phyloP scores from a whole-genome alignment of 2,113 vertebrate species.

The Pygoscelis antarcticus region DNA sequence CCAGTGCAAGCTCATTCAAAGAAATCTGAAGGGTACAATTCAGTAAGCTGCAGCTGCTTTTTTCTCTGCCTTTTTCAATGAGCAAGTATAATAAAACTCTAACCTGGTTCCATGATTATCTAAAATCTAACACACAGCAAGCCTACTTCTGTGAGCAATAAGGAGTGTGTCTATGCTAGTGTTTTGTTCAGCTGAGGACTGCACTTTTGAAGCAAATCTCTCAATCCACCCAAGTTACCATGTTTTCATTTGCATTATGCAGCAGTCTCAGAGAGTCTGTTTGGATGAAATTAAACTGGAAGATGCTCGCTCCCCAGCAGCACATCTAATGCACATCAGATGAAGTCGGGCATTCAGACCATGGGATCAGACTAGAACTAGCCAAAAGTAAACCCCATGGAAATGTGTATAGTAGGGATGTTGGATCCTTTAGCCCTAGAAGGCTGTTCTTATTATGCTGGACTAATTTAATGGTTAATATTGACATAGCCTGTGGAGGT shows the following conservation, averaged over 20 bases:
- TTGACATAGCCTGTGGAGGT: neutral
- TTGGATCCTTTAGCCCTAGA: neutral
- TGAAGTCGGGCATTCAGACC: neutral
- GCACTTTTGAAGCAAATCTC: neutral
- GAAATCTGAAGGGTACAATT: neutral
- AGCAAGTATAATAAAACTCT: neutral
- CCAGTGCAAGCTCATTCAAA: neutral
- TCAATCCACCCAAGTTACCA: neutral
- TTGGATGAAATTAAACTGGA: neutral
- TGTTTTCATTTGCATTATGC: neutral
- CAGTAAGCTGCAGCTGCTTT: neutral
- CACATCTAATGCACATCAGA: neutral
- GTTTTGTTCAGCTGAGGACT: neutral
- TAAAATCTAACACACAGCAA: neutral
- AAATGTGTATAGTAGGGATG: neutral
- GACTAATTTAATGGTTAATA: neutral
- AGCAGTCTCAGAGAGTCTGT: neutral
- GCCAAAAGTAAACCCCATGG: neutral
- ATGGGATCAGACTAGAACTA: neutral
- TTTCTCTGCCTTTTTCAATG: neutral
- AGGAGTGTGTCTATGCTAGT: neutral
- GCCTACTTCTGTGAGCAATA: neutral
- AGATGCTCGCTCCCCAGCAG: neutral
- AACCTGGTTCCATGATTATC: neutral
- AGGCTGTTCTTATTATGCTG: neutral